phyloP scores from a whole-genome alignment of 2,888 invertebrate genomes.

The Pimpla rufipes region DNA sequence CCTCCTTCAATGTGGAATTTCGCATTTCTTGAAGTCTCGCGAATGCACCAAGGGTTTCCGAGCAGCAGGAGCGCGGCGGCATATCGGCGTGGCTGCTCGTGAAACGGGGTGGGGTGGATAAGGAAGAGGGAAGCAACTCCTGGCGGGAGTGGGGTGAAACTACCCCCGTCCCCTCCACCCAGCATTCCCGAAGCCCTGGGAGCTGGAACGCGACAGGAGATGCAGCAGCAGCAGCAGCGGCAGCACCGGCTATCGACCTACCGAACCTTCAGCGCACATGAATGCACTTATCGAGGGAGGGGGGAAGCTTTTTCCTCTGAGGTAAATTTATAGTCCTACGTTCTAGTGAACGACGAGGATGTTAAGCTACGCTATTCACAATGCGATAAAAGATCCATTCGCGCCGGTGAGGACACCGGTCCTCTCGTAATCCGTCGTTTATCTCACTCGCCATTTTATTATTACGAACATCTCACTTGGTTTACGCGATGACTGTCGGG shows the following conservation, averaged over 20 bases:
- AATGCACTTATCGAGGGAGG: constrained; percentile 76
- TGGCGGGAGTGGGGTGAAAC: not conserved
- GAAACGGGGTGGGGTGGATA: not conserved
- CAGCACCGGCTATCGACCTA: constrained; percentile 66
- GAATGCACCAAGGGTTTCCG: constrained; percentile 63
- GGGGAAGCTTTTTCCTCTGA: constrained; percentile 33
- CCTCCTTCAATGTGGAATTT: constrained; percentile 76
- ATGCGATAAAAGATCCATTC: constrained; percentile 52
- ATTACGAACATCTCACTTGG: not conserved
- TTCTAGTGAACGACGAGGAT: constrained; percentile 34
- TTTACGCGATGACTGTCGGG: not conserved
- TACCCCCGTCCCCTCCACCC: constrained; percentile 11
- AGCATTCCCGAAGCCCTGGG: constrained; percentile 55
- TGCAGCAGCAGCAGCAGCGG: constrained; percentile 30
- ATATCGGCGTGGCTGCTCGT: constrained; percentile 27
- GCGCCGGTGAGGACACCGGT: constrained; percentile 39
- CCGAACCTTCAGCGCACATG: constrained; percentile 71
- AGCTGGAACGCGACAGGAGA: constrained; percentile 51
- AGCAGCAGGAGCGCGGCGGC: constrained; percentile 20
- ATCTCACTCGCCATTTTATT: not conserved
- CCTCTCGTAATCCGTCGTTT: constrained; percentile 42
- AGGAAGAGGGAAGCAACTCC: constrained; percentile 15
- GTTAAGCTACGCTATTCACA: constrained; percentile 46
- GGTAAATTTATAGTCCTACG: constrained; percentile 58
- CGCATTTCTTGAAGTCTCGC: constrained; percentile 78